Conservation (phyloP, 2,888 invertebrate genomes). For the Agrochola litura region DNA sequence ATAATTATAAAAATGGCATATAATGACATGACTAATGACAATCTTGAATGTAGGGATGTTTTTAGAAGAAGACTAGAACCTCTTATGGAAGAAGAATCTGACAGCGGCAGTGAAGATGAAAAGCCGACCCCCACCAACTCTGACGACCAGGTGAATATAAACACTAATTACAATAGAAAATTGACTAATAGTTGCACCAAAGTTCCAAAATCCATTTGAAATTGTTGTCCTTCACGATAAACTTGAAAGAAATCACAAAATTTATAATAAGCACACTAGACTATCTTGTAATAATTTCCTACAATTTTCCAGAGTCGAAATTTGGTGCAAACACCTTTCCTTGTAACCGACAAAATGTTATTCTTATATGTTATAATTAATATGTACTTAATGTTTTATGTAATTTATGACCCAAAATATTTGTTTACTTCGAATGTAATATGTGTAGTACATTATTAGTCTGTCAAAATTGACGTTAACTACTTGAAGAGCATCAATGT, state of each 20-base stretch:
- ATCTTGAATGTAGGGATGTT: conserved; percentile 82
- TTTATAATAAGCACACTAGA: neutral
- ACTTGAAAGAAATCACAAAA: conserved; percentile 1
- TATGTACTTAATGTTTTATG: conserved; percentile 51
- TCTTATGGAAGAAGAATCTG: conserved; percentile 95
- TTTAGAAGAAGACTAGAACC: conserved; percentile 95
- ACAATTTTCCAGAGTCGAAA: conserved; percentile 51
- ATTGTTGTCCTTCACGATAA: conserved; percentile 15
- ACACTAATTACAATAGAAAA: conserved; percentile 44
- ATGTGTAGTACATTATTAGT: conserved; percentile 40
- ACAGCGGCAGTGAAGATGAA: conserved; percentile 89
- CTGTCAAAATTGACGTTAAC: conserved; percentile 63
- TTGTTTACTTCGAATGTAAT: conserved; percentile 46
- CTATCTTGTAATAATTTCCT: conserved; percentile 39
- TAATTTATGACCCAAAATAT: conserved; percentile 48
- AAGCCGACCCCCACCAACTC: conserved; percentile 88
- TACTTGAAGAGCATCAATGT: conserved; percentile 7
- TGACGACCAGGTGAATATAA: conserved; percentile 89
- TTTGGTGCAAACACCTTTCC: conserved; percentile 62
- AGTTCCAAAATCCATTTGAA: conserved; percentile 46
- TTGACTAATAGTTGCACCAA: conserved; percentile 57
- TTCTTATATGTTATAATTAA: conserved; percentile 42
- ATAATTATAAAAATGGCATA: conserved; percentile 17
- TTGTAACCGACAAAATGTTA: conserved; percentile 26
- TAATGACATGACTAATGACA: conserved; percentile 35